Evolutionary conservation across 2,113 vertebrate genomes (phyloP).

Genomic region (Campylomormyrus tamandua): DNA sequence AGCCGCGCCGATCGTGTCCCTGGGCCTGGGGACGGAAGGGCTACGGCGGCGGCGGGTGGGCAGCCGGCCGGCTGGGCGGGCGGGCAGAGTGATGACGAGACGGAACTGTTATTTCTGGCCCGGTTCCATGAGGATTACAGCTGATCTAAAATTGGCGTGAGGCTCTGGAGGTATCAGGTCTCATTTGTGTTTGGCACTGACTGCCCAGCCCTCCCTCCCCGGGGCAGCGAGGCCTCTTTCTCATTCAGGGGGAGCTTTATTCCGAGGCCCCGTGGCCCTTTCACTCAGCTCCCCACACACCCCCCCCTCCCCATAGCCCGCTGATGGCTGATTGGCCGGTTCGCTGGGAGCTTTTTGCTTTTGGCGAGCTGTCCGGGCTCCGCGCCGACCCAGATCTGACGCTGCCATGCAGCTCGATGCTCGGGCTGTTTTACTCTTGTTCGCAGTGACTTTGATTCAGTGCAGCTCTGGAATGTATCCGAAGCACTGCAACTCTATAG

Average conservation of each 20-base stretch:
- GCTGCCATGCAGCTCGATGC: not conserved
- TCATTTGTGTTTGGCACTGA: not conserved
- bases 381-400: not conserved
- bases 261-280: not conserved
- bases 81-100: not conserved
- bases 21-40: not conserved
- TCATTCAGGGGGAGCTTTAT: not conserved
- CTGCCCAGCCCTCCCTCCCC: not conserved
- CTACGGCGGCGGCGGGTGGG: not conserved
- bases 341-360: not conserved
- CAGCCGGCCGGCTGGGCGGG: not conserved
- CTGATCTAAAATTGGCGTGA: not conserved
- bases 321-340: not conserved
- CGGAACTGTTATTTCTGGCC: not conserved
- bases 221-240: not conserved
- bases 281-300: not conserved
- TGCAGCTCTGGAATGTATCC: not conserved
- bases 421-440: not conserved
- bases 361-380: not conserved
- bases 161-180: not conserved
- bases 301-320: not conserved
- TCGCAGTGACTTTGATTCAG: not conserved
- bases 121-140: constrained; percentile 13
- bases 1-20: not conserved
- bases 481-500: not conserved